phyloP scores from a whole-genome alignment of 2,797 vertebrate genomes.

The Argentina silus region DNA sequence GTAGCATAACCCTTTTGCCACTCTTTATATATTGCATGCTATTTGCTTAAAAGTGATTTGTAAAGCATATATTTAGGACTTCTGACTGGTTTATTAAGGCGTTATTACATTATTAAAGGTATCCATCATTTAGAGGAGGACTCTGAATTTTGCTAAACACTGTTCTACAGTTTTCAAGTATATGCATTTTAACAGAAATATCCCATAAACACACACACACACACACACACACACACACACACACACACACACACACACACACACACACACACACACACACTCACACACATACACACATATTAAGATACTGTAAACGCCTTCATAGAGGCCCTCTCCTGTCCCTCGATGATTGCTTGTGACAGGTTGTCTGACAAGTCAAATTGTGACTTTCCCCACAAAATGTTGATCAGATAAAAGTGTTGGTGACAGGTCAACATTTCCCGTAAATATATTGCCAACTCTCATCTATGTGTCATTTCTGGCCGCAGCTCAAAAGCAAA shows the following conservation, averaged over 20 bases:
- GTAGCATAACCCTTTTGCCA: too few relatives aligned
- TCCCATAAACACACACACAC: too few relatives aligned
- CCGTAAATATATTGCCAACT: slow-evolving; percentile 17
- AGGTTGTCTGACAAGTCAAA: slow-evolving; percentile 8
- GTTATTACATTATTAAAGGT: too few relatives aligned
- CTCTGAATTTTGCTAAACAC: too few relatives aligned
- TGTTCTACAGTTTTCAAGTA: too few relatives aligned
- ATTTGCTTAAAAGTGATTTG: too few relatives aligned
- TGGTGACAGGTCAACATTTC: slow-evolving; percentile 25
- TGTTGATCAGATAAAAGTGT: background rate
- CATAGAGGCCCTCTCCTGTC: background rate
- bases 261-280: background rate
- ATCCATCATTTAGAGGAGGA: too few relatives aligned
- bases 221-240: background rate
- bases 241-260: background rate
- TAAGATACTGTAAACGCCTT: background rate
- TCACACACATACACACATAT: background rate
- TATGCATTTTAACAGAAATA: too few relatives aligned
- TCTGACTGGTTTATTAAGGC: too few relatives aligned
- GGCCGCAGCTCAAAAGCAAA: slow-evolving; percentile 8
- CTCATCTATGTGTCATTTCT: slow-evolving; percentile 20
- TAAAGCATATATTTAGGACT: too few relatives aligned
- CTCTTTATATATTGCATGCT: too few relatives aligned
- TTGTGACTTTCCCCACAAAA: slow-evolving; percentile 24
- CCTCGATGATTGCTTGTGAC: background rate